phyloP scores from a whole-genome alignment of 2,888 invertebrate genomes.

The Abrostola triplasia region DNA sequence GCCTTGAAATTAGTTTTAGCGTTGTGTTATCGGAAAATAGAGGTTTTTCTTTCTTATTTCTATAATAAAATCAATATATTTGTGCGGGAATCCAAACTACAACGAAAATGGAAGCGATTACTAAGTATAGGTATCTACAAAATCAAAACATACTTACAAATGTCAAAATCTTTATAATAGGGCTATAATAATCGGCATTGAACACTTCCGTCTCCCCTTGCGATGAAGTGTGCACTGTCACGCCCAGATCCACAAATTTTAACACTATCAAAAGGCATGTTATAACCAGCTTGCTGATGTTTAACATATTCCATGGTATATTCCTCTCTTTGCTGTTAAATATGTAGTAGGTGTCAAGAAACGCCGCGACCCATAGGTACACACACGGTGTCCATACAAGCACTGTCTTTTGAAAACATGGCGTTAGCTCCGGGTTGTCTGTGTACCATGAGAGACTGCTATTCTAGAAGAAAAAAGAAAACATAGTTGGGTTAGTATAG shows the following conservation, averaged over 20 bases:
- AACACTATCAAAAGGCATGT: conserved; percentile 90
- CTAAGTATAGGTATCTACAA: no score
- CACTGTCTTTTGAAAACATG: conserved; percentile 97
- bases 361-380: conserved; percentile 93
- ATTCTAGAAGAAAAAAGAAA: conserved; percentile 89
- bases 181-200: conserved; percentile 93
- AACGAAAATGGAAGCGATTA: no score
- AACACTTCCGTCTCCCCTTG: conserved; percentile 85
- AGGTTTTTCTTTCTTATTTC: no score
- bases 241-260: conserved; percentile 91
- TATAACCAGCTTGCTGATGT: conserved; percentile 91
- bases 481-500: conserved; percentile 4
- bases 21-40: no score
- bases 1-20: no score
- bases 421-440: conserved; percentile 94
- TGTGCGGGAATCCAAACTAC: no score
- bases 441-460: conserved; percentile 93
- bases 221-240: conserved; percentile 88
- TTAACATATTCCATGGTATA: conserved; percentile 93
- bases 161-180: conserved; percentile 92
- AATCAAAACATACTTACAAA: conserved; percentile 91
- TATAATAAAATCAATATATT: no score
- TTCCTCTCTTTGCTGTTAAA: conserved; percentile 92
- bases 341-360: conserved; percentile 93
- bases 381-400: conserved; percentile 96